A percentile compares a stretch with the other conserved stretches of the same genome.
These are phyloP conservation scores for Eudyptes chrysolophus DNA, from an alignment of 2,113 vertebrate genomes.

Conservation along the genomic window DNA sequence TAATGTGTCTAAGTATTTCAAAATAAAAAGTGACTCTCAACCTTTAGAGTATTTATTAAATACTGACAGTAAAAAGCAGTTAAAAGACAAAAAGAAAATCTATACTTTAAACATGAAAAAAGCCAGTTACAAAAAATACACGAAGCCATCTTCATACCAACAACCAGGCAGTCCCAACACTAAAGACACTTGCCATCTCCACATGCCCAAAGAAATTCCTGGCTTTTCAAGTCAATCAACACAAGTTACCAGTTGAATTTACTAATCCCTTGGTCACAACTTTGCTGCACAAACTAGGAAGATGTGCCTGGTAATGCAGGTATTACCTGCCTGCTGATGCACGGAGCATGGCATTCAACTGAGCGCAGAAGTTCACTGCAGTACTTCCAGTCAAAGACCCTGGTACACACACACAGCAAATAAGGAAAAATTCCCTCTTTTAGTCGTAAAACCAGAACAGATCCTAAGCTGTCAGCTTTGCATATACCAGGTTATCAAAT, in stretches of 20 bases:
- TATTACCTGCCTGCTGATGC: neutral
- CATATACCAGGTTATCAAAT: neutral
- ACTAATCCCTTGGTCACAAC: neutral
- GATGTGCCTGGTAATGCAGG: neutral
- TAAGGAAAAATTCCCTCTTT: neutral
- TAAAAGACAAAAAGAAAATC: neutral
- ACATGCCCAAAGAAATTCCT: neutral
- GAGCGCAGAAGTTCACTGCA: accelerated
- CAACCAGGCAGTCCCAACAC: neutral
- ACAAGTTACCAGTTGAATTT: neutral
- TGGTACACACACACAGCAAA: neutral
- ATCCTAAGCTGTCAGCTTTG: neutral
- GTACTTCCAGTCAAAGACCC: neutral
- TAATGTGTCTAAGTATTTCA: neutral
- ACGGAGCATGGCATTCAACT: neutral
- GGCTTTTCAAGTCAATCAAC: neutral
- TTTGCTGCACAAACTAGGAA: neutral
- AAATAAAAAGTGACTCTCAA: neutral
- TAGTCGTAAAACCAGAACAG: neutral
- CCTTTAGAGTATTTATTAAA: neutral
- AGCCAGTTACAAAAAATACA: neutral
- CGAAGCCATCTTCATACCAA: neutral
- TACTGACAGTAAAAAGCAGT: neutral
- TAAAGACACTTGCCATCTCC: neutral
- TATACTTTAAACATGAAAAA: neutral